These are phyloP conservation scores for Natator depressus DNA, from an alignment of 2,113 vertebrate genomes.

Conservation along the genomic window DNA sequence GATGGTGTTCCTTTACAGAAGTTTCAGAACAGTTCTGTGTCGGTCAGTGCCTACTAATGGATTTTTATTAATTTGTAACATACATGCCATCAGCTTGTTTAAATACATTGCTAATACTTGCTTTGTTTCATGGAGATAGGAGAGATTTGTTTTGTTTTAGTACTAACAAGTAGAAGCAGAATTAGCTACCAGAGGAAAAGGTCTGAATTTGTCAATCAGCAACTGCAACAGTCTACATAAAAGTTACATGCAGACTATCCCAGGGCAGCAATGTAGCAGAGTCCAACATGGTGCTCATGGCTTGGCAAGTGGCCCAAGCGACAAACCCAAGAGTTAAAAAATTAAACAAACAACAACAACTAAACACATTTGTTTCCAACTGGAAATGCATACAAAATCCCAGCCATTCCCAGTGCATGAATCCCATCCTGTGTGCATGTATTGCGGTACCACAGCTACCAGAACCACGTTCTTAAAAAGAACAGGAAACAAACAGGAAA, in stretches of 20 bases:
- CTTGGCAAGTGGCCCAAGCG: constrained; percentile 42
- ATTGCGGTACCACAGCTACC: background rate
- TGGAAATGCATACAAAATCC: constrained; percentile 4
- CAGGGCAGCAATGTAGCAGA: constrained; percentile 51
- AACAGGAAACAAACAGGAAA: background rate
- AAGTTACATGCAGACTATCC: constrained; percentile 49
- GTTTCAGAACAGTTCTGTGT: constrained; percentile 18
- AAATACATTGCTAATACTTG: constrained; percentile 59
- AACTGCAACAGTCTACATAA: constrained; percentile 53
- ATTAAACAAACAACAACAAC: constrained; percentile 33
- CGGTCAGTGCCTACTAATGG: background rate
- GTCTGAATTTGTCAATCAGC: constrained; percentile 54
- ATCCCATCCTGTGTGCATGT: background rate
- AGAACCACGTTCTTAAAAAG: background rate
- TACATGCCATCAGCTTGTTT: constrained; percentile 63
- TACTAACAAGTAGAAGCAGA: constrained; percentile 71
- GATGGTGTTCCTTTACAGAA: background rate
- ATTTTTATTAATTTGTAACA: constrained; percentile 29
- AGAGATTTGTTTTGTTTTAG: constrained; percentile 34
- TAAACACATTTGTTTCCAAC: constrained; percentile 1
- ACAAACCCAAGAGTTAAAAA: constrained; percentile 54
- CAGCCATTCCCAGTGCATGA: background rate
- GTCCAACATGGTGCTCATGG: constrained; percentile 35
- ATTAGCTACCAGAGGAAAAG: constrained; percentile 49
- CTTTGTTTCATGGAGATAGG: constrained; percentile 72